These are phyloP conservation scores for Ptychodera flava DNA, from an alignment of 35 echinoderm and acorn worm genomes.

Conservation along the genomic window DNA sequence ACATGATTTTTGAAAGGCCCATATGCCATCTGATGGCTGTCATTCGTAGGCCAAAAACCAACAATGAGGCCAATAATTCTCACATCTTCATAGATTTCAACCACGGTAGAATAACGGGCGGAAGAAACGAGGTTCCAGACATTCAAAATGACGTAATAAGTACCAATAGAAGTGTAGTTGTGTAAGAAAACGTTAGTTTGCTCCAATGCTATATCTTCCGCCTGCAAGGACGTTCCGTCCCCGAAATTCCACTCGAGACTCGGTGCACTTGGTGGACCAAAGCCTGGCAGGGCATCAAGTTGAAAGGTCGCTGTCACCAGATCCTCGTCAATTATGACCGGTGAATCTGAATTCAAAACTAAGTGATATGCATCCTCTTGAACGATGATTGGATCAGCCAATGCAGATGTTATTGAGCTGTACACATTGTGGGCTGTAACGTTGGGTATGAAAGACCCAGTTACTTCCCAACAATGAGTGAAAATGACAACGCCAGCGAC, in stretches of 20 bases:
- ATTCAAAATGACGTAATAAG: not conserved
- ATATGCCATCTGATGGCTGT: not conserved
- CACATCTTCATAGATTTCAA: not conserved
- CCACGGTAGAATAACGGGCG: not conserved
- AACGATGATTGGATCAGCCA: not conserved
- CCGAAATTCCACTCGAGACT: not conserved
- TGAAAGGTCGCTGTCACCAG: not conserved
- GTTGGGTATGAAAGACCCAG: not conserved
- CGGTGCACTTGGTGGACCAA: not conserved
- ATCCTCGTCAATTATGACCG: not conserved
- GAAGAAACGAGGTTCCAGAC: not conserved
- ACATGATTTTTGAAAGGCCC: not conserved
- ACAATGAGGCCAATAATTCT: not conserved
- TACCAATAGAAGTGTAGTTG: not conserved
- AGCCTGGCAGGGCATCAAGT: not conserved
- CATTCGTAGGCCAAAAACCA: not conserved
- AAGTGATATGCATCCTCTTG: not conserved
- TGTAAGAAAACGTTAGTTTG: not conserved
- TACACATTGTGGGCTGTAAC: not conserved
- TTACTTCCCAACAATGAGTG: not conserved
- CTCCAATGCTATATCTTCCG: not conserved
- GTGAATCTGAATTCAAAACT: not conserved
- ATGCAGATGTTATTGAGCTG: not conserved
- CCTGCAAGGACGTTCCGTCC: not conserved
- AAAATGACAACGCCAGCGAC: not conserved